These are phyloP conservation scores for Montifringilla adamsi DNA, from an alignment of 2,113 vertebrate species.

Conservation along the genomic window DNA sequence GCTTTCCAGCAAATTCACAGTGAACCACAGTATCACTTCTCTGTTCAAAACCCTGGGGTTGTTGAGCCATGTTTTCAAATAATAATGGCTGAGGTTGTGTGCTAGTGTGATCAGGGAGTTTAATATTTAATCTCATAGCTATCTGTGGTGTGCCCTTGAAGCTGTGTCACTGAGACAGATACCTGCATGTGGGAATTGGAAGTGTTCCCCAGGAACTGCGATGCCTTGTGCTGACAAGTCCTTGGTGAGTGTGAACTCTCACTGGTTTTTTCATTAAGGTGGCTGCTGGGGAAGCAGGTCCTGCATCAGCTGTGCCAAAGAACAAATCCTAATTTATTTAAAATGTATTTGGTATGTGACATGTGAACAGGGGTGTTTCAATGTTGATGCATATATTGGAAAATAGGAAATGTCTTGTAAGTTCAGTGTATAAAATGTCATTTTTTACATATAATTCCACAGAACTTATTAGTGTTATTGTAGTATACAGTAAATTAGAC, in stretches of 20 bases:
- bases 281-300: not conserved
- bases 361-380: not conserved
- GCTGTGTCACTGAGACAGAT: not conserved
- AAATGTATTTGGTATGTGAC: not conserved
- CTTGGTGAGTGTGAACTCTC: slow-evolving; percentile 63
- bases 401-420: not conserved
- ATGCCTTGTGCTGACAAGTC: slow-evolving; percentile 45
- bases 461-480: not conserved
- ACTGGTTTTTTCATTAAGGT: slow-evolving; percentile 48
- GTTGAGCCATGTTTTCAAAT: not conserved
- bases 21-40: not conserved
- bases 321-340: not conserved
- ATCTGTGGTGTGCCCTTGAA: slow-evolving; percentile 31
- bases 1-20: not conserved
- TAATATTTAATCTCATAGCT: slow-evolving; percentile 20
- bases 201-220: slow-evolving; percentile 3
- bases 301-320: not conserved
- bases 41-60: not conserved
- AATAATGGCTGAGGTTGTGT: not conserved
- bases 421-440: not conserved
- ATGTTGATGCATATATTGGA: accelerated
- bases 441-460: not conserved
- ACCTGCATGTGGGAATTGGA: slow-evolving; percentile 28
- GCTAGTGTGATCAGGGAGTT: slow-evolving; percentile 20
- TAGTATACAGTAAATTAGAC: not conserved